A percentile compares a stretch with the other conserved stretches of the same genome.
Conservation (phyloP, 2,888 invertebrate genomes). For the Lepidochrysops patricia region DNA sequence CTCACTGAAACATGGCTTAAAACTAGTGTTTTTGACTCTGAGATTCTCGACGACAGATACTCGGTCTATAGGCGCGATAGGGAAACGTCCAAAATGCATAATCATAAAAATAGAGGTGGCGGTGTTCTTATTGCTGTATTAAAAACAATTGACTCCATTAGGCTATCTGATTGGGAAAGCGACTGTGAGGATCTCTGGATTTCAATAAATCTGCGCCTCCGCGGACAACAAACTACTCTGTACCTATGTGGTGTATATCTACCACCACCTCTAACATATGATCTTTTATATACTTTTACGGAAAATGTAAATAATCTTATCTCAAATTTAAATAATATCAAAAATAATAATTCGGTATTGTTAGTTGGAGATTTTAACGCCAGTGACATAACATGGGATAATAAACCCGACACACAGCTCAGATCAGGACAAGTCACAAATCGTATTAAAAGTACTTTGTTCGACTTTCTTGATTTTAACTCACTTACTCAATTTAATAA, state of each 20-base stretch:
- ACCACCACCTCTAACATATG: background rate
- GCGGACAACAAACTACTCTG: background rate
- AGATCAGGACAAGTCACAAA: background rate
- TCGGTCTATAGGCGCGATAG: background rate
- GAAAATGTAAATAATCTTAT: background rate
- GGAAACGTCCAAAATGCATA: background rate
- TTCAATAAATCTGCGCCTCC: background rate
- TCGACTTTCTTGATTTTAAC: background rate
- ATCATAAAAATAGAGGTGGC: conserved; percentile 11
- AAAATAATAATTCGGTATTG: background rate
- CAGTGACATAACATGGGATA: background rate
- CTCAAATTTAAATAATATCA: background rate
- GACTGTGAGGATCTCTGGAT: conserved; percentile 14
- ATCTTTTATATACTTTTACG: background rate
- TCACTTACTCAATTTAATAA: background rate
- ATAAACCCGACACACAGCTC: background rate
- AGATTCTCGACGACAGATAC: background rate
- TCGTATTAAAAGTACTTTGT: background rate
- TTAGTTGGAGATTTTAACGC: conserved; percentile 3
- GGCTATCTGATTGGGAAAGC: conserved; percentile 4
- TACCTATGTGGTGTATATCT: conserved; percentile 5
- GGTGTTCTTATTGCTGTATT: conserved; percentile 12
- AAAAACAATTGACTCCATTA: conserved; percentile 8
- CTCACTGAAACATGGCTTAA: conserved; percentile 9
- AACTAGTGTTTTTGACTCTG: background rate